These are phyloP conservation scores for Drosophila santomea DNA, from an alignment of 1,140 invertebrate genomes.

Conservation along the genomic window DNA sequence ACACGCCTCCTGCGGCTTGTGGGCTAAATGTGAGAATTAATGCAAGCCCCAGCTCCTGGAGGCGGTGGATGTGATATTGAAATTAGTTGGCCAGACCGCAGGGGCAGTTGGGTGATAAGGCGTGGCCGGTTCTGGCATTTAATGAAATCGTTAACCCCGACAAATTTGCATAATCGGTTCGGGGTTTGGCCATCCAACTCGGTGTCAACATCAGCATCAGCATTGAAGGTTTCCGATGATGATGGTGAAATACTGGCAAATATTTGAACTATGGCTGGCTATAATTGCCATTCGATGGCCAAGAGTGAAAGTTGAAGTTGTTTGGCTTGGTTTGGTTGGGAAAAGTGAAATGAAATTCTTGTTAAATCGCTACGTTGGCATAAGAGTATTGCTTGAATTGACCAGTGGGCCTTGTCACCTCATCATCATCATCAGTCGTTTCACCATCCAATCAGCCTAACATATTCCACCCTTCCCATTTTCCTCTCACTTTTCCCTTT, in stretches of 20 bases:
- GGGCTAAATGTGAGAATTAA: slow-evolving; percentile 68
- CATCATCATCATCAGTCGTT: slow-evolving; percentile 32
- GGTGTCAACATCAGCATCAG: background rate
- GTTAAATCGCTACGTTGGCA: background rate
- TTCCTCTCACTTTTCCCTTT: slow-evolving; percentile 1
- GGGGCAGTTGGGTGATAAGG: slow-evolving; percentile 46
- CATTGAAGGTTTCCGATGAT: background rate
- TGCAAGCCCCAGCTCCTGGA: slow-evolving; percentile 50
- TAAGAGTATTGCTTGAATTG: background rate
- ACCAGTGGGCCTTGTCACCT: slow-evolving; percentile 18
- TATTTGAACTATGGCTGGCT: slow-evolving; percentile 55
- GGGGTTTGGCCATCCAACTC: slow-evolving; percentile 1
- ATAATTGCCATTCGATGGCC: slow-evolving; percentile 68
- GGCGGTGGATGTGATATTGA: slow-evolving; percentile 70
- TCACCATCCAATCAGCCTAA: slow-evolving; percentile 53
- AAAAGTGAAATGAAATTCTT: slow-evolving; percentile 5
- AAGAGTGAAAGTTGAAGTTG: slow-evolving; percentile 19
- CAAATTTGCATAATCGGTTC: slow-evolving; percentile 73
- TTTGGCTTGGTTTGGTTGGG: slow-evolving; percentile 1
- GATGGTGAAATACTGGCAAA: slow-evolving; percentile 54
- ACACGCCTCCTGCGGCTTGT: slow-evolving; percentile 60
- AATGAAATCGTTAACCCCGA: slow-evolving; percentile 68
- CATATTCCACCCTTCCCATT: slow-evolving; percentile 15
- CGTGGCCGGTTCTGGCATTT: slow-evolving; percentile 51
- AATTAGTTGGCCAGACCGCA: slow-evolving; percentile 57